These are phyloP conservation scores for Drosophila tripunctata DNA, from an alignment of 2,888 invertebrate species.

Conservation along the genomic window DNA sequence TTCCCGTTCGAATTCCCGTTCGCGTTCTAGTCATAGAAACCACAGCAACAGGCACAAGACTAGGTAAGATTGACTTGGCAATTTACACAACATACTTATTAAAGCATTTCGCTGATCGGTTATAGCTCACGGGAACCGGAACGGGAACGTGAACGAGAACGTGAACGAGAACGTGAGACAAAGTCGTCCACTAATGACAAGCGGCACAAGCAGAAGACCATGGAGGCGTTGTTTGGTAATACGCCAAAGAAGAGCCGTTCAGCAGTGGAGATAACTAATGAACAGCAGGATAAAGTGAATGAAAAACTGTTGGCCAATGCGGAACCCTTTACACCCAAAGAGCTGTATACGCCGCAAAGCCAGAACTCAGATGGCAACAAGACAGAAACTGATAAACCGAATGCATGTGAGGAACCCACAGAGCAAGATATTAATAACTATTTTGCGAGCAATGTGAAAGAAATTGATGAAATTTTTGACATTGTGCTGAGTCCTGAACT, in stretches of 20 bases:
- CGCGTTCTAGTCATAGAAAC: conserved; percentile 6
- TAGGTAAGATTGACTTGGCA: conserved; percentile 34
- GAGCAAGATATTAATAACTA: neutral
- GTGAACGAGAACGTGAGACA: conserved; percentile 2
- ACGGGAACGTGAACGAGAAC: neutral
- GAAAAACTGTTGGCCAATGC: conserved; percentile 9
- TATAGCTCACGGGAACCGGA: neutral
- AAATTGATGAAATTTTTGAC: neutral
- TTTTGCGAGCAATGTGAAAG: conserved; percentile 17
- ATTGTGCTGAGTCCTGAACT: conserved; percentile 16
- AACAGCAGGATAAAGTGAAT: neutral
- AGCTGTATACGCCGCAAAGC: conserved; percentile 11
- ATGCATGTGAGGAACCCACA: neutral
- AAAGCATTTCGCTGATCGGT: conserved; percentile 13
- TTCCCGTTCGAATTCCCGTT: conserved; percentile 27
- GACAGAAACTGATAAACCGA: too few relatives aligned
- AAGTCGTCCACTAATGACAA: conserved; percentile 1
- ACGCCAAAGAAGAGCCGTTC: conserved; percentile 2
- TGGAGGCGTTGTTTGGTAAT: conserved; percentile 9
- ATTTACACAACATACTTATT: neutral
- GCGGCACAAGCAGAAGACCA: neutral
- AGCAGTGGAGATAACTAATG: neutral
- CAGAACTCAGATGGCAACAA: neutral
- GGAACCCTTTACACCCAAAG: neutral
- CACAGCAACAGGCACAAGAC: conserved; percentile 4